phyloP scores from a whole-genome alignment of 2,888 invertebrate species.

The Megastigmus dorsalis region DNA sequence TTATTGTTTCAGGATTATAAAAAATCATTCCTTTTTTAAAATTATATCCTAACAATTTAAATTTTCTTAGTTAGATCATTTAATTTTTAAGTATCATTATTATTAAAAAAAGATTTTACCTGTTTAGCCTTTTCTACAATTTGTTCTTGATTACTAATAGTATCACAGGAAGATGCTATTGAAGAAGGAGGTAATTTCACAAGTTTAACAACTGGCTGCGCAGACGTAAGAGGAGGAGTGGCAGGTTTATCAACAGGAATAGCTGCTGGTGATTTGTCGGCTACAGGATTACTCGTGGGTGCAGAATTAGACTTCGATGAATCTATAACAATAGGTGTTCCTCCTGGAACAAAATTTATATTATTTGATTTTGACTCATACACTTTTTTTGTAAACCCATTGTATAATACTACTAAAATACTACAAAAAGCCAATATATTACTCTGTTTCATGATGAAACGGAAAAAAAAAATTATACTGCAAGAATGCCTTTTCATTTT shows the following conservation, averaged over 20 bases:
- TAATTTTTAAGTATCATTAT: neutral
- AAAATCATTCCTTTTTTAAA: too few species aligned
- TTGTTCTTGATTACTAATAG: constrained; percentile 79
- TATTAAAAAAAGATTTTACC: constrained; percentile 69
- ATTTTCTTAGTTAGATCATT: too few species aligned
- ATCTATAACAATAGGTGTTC: constrained; percentile 71
- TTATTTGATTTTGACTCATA: neutral
- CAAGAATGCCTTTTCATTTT: too few species aligned
- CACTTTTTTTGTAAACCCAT: neutral
- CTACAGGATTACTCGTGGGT: constrained; percentile 59
- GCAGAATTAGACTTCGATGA: constrained; percentile 63
- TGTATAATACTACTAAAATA: constrained; percentile 19
- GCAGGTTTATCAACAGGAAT: constrained; percentile 55
- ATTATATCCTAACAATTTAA: too few species aligned
- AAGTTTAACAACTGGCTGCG: constrained; percentile 70
- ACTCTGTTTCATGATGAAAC: too few species aligned
- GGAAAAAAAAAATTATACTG: too few species aligned
- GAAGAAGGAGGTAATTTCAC: constrained; percentile 67
- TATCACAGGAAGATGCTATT: constrained; percentile 65
- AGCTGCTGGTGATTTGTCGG: constrained; percentile 56
- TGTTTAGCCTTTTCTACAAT: constrained; percentile 91
- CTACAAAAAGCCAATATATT: constrained; percentile 16
- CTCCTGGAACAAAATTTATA: constrained; percentile 73
- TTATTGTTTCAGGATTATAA: too few species aligned
- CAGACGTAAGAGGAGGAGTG: constrained; percentile 56